Conservation (phyloP, 2,113 vertebrate genomes). For the Actenoides hombroni region DNA sequence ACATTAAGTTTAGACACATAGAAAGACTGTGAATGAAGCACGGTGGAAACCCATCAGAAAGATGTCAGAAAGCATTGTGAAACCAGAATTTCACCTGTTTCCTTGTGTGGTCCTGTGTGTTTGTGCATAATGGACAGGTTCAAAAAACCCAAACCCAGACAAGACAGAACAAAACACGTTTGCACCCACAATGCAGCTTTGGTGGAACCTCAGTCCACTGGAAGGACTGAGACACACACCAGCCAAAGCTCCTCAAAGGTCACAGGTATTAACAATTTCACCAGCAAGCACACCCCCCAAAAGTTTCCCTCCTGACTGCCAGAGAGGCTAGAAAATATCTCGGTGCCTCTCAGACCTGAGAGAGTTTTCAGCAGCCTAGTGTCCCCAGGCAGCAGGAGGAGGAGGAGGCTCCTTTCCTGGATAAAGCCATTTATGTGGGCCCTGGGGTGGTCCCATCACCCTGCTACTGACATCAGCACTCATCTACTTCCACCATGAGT, state of each 20-base stretch:
- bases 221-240: not conserved
- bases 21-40: not conserved
- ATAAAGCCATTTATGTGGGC: not conserved
- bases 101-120: not conserved
- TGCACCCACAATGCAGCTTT: not conserved
- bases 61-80: not conserved
- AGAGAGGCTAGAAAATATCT: not conserved
- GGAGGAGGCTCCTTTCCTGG: not conserved
- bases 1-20: not conserved
- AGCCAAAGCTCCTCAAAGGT: not conserved
- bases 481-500: not conserved
- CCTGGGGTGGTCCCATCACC: not conserved
- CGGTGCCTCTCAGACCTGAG: not conserved
- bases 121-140: not conserved
- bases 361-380: not conserved
- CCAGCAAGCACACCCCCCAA: rapidly evolving
- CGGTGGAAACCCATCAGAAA: not conserved
- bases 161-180: not conserved
- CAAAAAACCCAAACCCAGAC: not conserved
- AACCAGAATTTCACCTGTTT: not conserved
- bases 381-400: not conserved
- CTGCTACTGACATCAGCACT: not conserved
- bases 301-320: not conserved
- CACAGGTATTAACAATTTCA: not conserved
- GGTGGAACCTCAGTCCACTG: rapidly evolving